These are phyloP conservation scores for Heteromyza rotundicornis DNA, from an alignment of 2,888 invertebrate genomes.

Conservation along the genomic window DNA sequence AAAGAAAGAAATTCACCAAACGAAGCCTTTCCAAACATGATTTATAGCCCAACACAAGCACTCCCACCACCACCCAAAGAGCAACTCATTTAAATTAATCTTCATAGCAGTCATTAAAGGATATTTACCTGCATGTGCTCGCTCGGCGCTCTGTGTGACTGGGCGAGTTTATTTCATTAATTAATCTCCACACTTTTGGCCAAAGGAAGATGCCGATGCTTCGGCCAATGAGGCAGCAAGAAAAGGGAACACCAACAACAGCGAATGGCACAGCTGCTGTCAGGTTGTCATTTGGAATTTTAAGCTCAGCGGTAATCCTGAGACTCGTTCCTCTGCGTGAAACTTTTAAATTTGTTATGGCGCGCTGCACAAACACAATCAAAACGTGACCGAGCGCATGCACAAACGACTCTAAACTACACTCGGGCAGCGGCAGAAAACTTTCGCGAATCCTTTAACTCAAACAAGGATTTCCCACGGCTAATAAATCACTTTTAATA, in stretches of 20 bases:
- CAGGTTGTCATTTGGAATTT: not conserved
- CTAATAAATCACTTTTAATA: slow-evolving; percentile 59
- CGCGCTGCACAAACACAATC: not conserved
- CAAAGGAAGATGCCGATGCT: not conserved
- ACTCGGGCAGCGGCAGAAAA: not conserved
- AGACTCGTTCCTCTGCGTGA: too few species aligned
- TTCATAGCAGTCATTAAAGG: slow-evolving; percentile 38
- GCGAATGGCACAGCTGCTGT: not conserved
- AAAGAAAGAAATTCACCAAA: too few species aligned
- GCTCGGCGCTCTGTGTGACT: not conserved
- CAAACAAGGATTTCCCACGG: slow-evolving; percentile 34
- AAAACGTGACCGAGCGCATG: slow-evolving; percentile 4
- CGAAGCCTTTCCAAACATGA: not conserved
- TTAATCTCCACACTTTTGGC: slow-evolving; percentile 8
- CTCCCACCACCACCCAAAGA: not conserved
- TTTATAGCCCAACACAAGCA: not conserved
- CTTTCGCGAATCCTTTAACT: not conserved
- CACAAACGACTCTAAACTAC: not conserved
- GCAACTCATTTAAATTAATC: slow-evolving; percentile 15
- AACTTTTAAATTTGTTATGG: too few species aligned
- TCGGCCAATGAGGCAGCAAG: too few species aligned
- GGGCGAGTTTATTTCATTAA: slow-evolving; percentile 11
- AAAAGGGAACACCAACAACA: not conserved
- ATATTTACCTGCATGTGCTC: slow-evolving; percentile 12
- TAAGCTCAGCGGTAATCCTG: not conserved